Evolutionary conservation across 2,888 invertebrate species (phyloP), one percentile per base, ranked within the genome.

Genomic region (Drosophila suboccidentalis): DNA sequence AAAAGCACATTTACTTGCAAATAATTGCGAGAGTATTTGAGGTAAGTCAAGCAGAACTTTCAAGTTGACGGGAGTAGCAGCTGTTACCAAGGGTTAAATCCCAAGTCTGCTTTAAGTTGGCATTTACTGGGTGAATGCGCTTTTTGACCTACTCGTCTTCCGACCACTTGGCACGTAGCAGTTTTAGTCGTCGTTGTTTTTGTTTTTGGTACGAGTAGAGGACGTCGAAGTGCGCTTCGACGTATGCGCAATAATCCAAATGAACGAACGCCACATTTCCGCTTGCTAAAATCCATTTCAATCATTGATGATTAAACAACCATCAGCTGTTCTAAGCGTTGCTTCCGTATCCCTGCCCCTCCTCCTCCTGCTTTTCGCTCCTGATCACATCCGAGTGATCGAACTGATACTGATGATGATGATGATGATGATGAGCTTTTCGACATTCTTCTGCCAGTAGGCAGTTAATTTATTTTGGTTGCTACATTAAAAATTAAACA

Each of bases 281-380:
- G 70, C 70, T 65, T 59, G 34, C 74, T 61, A 41, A 70, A 75
- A 66, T 77, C 66, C 78, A 84, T 87, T 81, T 63, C 85, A 87
- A 89, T 89, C 75, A 87, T 89, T 83, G 87, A 89, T 84, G 87
- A 89, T 83, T 87, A 87, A 89, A 74, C 82, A 74, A 66, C 62
- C 82, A 87, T 76, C 75, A 58, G 41, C 58, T 46, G 53, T 11
- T 57, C 78, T 60, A 78, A 78, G 58, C 64, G 59, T 13, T 44
- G 51, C 60, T 70, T 50, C 44, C 57, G 55, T 4, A 10, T 11
- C 26, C 29, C 36, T n/a, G n/a, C n/a, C n/a, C 6, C 38, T 5
- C n/a, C 41, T 17, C 6, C 38, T 5, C 10, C 11, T 11, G 8
- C 11, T 57, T n/a, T n/a, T n/a, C n/a, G n/a, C n/a, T n/a, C n/a